Percentiles rank a stretch among this genome's conserved stretches.
Evolutionary conservation across 2,888 invertebrate genomes (phyloP).

Genomic region (Pristionchus mayeri): DNA sequence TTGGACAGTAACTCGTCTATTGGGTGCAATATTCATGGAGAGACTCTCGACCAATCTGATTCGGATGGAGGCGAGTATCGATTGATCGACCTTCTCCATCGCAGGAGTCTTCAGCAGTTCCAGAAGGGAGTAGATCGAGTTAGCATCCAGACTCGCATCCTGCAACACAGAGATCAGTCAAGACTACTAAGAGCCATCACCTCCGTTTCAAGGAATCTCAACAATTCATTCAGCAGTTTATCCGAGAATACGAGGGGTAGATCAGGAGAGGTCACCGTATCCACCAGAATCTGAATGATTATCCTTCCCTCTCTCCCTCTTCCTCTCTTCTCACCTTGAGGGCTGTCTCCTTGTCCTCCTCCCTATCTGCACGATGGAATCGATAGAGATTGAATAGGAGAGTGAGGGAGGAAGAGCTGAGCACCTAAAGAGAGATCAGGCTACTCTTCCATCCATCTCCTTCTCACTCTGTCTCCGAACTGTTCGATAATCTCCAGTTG

Average conservation of each 20-base stretch:
- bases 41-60: neutral
- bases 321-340: conserved; percentile 29
- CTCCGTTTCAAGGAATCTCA: conserved; percentile 7
- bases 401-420: conserved; percentile 22
- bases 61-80: neutral
- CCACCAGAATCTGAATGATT: conserved; percentile 37
- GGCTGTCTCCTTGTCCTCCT: conserved; percentile 21
- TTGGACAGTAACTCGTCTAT: neutral
- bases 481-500: conserved; percentile 33
- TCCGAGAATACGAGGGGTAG: conserved; percentile 38
- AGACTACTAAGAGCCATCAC: neutral
- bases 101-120: conserved; percentile 19
- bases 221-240: conserved; percentile 29
- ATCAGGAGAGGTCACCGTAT: conserved; percentile 33
- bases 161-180: no score
- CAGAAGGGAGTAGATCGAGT: conserved; percentile 34
- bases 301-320: no score
- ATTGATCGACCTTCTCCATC: conserved; percentile 11
- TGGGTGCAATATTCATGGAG: neutral
- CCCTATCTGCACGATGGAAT: conserved; percentile 38
- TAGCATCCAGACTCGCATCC: neutral
- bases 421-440: neutral
- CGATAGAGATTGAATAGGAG: conserved; percentile 47
- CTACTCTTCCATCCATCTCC: neutral
- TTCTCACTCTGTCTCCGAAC: conserved; percentile 33